Evolutionary conservation across 2,113 vertebrate genomes (phyloP).

Genomic region (Eublepharis macularius): DNA sequence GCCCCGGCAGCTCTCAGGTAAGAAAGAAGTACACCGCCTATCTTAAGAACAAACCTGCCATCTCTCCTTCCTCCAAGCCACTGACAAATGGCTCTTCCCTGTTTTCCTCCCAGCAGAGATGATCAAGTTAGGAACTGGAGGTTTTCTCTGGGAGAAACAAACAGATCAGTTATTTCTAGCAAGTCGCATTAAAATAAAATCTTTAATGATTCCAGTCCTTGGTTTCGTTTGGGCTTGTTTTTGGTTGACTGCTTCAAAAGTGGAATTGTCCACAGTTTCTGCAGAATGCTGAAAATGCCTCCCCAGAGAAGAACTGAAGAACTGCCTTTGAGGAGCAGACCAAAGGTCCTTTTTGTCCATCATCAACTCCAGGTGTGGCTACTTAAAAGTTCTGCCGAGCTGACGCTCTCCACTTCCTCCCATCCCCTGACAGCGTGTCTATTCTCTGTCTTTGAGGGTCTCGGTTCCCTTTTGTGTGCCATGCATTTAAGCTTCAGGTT

Average conservation of each 20-base stretch:
- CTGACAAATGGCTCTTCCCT: not conserved
- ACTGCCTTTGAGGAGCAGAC: not conserved
- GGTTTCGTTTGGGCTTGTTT: not conserved
- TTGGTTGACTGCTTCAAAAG: not conserved
- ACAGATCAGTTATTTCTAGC: not conserved
- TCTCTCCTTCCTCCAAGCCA: not conserved
- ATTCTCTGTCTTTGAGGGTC: not conserved
- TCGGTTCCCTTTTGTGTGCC: not conserved
- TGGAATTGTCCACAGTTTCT: not conserved
- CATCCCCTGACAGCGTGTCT: not conserved
- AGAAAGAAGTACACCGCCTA: not conserved
- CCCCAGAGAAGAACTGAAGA: not conserved
- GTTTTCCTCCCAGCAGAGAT: not conserved
- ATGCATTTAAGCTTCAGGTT: too few relatives aligned
- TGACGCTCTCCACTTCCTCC: too few relatives aligned
- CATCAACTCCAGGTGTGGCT: not conserved
- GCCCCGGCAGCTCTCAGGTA: not conserved
- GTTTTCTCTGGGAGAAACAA: not conserved
- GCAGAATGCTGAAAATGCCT: too few relatives aligned
- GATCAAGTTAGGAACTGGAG: not conserved
- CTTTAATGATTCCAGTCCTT: not conserved
- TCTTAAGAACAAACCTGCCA: not conserved
- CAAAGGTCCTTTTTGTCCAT: too few relatives aligned
- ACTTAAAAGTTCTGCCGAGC: too few relatives aligned
- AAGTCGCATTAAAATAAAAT: not conserved